Percentiles rank a stretch among this genome's conserved stretches.
Evolutionary conservation across 2,888 invertebrate species (phyloP).

Genomic region (Tipula unca): DNA sequence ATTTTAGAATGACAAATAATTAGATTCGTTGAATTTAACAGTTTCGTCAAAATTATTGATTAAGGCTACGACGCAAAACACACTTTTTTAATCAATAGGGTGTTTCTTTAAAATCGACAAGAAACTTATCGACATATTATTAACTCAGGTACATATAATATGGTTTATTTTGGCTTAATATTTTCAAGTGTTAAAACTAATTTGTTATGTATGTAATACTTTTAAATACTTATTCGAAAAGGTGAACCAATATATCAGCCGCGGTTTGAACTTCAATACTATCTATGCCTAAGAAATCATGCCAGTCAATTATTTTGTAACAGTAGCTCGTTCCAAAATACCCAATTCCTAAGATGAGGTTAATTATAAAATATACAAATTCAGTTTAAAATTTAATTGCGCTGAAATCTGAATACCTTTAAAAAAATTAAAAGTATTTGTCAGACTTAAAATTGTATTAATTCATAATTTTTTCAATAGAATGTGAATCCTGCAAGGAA

Average conservation of each 20-base stretch:
- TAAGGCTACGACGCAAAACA: not conserved
- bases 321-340: too few species aligned
- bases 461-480: constrained; percentile 38
- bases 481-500: constrained; percentile 54
- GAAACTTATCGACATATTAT: not conserved
- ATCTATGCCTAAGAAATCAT: too few species aligned
- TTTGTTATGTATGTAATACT: too few species aligned
- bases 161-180: too few species aligned
- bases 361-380: too few species aligned
- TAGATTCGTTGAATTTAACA: not conserved
- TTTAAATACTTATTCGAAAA: too few species aligned
- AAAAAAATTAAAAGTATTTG: not conserved
- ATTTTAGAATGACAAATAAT: not conserved
- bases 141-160: not conserved
- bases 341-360: too few species aligned
- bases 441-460: not conserved
- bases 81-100: not conserved
- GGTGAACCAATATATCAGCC: too few species aligned
- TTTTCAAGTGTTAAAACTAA: too few species aligned
- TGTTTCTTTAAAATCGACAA: not conserved
- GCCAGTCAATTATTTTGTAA: too few species aligned
- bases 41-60: not conserved
- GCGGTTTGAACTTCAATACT: too few species aligned
- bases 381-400: not conserved
- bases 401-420: not conserved